Percentiles rank a stretch among this genome's conserved stretches.
These are phyloP conservation scores for Parascotia fuliginaria DNA, from an alignment of 2,888 invertebrate species.

Conservation along the genomic window DNA sequence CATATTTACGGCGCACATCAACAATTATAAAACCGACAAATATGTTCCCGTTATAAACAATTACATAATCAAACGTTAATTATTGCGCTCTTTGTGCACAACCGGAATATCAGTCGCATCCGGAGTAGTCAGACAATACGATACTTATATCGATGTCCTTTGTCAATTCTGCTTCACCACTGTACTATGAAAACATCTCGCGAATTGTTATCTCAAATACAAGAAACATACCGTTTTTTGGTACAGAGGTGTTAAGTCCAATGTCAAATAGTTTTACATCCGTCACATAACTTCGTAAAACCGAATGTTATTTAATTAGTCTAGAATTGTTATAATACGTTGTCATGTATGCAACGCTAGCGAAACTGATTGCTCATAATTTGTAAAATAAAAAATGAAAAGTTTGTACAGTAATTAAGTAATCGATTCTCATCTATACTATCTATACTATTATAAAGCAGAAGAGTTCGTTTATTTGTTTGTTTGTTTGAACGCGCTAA, in stretches of 20 bases:
- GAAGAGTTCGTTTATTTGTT: no score
- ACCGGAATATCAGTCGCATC: slow-evolving; percentile 47
- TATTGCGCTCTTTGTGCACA: slow-evolving; percentile 33
- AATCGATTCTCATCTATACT: slow-evolving; percentile 1
- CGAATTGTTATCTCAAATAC: neutral
- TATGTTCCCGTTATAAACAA: slow-evolving; percentile 26
- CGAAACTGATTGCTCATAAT: slow-evolving; percentile 19
- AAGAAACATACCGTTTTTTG: neutral
- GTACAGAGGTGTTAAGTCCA: slow-evolving; percentile 1
- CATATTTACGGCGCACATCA: neutral
- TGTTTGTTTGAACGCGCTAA: no score
- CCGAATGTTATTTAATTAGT: slow-evolving; percentile 5
- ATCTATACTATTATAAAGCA: no score
- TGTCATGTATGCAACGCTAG: slow-evolving; percentile 5
- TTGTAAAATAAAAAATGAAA: slow-evolving; percentile 8
- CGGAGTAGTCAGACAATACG: slow-evolving; percentile 47
- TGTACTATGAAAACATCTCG: slow-evolving; percentile 4
- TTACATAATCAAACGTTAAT: slow-evolving; percentile 43
- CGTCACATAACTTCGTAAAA: slow-evolving; percentile 1
- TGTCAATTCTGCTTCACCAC: slow-evolving; percentile 36
- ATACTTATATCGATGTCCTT: slow-evolving; percentile 38
- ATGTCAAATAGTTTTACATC: slow-evolving; percentile 5
- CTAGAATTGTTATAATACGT: neutral
- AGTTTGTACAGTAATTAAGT: slow-evolving; percentile 6
- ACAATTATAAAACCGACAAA: slow-evolving; percentile 13